A percentile compares a stretch with the other conserved stretches of the same genome.
These are phyloP conservation scores for Tinamus major DNA, from an alignment of 2,797 vertebrate genomes.

Conservation along the genomic window DNA sequence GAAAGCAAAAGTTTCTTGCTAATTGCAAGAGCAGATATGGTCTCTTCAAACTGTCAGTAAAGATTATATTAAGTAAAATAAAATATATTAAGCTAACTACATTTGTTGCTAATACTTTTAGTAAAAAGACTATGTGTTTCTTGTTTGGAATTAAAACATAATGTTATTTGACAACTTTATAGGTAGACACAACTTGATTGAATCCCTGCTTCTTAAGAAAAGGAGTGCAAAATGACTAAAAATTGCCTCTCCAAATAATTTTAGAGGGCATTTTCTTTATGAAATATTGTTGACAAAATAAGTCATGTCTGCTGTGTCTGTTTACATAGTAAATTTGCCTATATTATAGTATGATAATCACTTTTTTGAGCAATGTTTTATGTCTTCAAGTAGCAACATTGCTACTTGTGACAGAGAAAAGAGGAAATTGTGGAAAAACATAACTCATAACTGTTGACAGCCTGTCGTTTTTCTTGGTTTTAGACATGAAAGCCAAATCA, in stretches of 20 bases:
- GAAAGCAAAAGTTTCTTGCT: neutral
- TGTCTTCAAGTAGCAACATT: constrained; percentile 15
- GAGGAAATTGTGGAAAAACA: neutral
- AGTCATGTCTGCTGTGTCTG: constrained; percentile 6
- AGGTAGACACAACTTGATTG: neutral
- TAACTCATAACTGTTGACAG: neutral
- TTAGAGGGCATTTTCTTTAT: constrained; percentile 8
- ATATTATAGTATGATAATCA: neutral
- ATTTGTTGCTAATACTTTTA: constrained; percentile 12
- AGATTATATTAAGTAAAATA: neutral
- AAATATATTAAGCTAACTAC: neutral
- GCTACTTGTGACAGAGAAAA: neutral
- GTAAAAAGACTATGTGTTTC: neutral
- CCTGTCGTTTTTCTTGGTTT: neutral
- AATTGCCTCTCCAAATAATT: neutral
- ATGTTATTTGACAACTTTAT: neutral
- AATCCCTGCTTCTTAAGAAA: neutral
- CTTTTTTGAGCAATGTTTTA: neutral
- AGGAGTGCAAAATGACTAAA: neutral
- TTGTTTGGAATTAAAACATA: constrained; percentile 28
- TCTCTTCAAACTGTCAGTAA: constrained; percentile 14
- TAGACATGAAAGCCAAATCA: neutral
- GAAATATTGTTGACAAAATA: constrained; percentile 34
- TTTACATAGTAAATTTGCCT: neutral
- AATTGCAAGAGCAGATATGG: neutral